phyloP scores from a whole-genome alignment of 1,140 invertebrate species.

The Philopotamus ludificatus region DNA sequence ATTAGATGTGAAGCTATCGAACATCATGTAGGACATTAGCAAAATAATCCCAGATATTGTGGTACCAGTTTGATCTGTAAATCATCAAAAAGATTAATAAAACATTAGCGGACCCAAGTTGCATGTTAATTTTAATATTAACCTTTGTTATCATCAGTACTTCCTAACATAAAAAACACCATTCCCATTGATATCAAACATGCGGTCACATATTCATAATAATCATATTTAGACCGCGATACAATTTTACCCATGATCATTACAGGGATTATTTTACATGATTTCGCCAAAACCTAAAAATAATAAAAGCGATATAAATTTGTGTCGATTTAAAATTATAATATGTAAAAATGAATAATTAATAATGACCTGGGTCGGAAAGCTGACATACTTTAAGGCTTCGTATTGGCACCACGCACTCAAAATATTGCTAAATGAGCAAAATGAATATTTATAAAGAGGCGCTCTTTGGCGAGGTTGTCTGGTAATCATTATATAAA shows the following conservation, averaged over 20 bases:
- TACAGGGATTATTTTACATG: slow-evolving; percentile 94
- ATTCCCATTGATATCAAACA: slow-evolving; percentile 89
- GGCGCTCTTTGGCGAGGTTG: slow-evolving; percentile 79
- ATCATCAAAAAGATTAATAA: too few species aligned
- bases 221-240: slow-evolving; percentile 84
- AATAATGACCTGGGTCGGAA: slow-evolving; percentile 94
- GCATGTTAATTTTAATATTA: too few species aligned
- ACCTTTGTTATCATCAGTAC: slow-evolving; percentile 58
- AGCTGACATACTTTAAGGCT: slow-evolving; percentile 96
- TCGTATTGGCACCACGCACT: slow-evolving; percentile 99
- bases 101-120: too few species aligned
- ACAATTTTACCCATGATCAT: slow-evolving; percentile 98
- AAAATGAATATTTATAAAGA: slow-evolving; percentile 94
- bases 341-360: too few species aligned
- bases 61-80: slow-evolving; percentile 60
- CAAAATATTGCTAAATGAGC: slow-evolving; percentile 96
- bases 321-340: slow-evolving; percentile 10
- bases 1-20: slow-evolving; percentile 98
- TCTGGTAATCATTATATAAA: slow-evolving; percentile 57
- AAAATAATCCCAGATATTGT: slow-evolving; percentile 85
- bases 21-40: slow-evolving; percentile 85
- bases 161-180: slow-evolving; percentile 84
- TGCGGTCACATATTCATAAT: slow-evolving; percentile 92
- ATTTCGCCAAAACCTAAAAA: slow-evolving; percentile 84
- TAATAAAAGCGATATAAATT: not conserved